phyloP scores from a whole-genome alignment of 2,888 invertebrate species.

The Morpho deidamia region DNA sequence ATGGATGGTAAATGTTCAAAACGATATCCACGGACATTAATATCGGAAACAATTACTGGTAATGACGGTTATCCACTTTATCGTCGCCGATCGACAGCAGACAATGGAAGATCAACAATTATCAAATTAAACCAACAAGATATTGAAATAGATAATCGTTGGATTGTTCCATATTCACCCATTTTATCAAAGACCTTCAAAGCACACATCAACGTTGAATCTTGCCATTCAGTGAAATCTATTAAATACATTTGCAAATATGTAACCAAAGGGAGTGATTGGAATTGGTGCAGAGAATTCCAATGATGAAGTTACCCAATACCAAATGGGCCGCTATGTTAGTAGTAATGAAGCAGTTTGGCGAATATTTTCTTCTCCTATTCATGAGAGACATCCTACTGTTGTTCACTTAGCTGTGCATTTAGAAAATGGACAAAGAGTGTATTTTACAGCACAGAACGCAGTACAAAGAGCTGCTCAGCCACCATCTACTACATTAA shows the following conservation, averaged over 20 bases:
- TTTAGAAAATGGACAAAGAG: slow-evolving; percentile 24
- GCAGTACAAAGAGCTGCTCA: slow-evolving; percentile 17
- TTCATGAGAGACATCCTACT: slow-evolving; percentile 34
- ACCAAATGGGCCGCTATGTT: slow-evolving; percentile 26
- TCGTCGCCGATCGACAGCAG: slow-evolving; percentile 27
- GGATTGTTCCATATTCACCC: slow-evolving; percentile 32
- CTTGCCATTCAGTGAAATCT: background rate
- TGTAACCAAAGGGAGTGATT: slow-evolving; percentile 7
- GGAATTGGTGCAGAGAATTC: slow-evolving; percentile 20
- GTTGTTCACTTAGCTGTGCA: slow-evolving; percentile 30
- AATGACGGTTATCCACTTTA: slow-evolving; percentile 27
- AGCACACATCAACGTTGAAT: slow-evolving; percentile 16
- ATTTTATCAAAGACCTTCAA: slow-evolving; percentile 29
- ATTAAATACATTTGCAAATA: background rate
- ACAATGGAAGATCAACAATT: slow-evolving; percentile 27
- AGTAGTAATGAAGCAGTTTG: slow-evolving; percentile 27
- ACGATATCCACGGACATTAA: slow-evolving; percentile 18
- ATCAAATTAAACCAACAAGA: slow-evolving; percentile 17
- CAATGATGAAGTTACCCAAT: slow-evolving; percentile 22
- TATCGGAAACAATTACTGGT: slow-evolving; percentile 21
- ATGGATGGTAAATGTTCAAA: slow-evolving; percentile 22
- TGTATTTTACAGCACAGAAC: slow-evolving; percentile 26
- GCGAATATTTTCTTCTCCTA: slow-evolving; percentile 10
- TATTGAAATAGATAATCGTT: slow-evolving; percentile 25
- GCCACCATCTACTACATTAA: slow-evolving; percentile 29